Percentiles rank a stretch among this genome's conserved stretches.
These are phyloP conservation scores for Drosophila quinaria DNA, from an alignment of 2,888 invertebrate species.

Conservation along the genomic window DNA sequence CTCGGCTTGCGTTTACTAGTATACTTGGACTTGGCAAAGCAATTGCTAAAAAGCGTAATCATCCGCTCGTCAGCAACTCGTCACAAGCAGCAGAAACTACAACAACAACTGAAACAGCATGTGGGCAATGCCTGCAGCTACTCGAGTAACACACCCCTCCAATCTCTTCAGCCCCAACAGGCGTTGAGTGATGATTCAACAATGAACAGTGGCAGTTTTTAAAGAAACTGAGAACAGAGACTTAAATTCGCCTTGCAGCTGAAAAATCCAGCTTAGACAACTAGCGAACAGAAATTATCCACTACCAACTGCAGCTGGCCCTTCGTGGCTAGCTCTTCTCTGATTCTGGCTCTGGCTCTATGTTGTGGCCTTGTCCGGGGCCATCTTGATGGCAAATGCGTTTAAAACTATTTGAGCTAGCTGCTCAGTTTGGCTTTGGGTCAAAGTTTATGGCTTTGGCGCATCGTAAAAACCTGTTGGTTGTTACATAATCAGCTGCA, in stretches of 20 bases:
- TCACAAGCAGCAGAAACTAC: slow-evolving; percentile 45
- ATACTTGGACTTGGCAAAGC: slow-evolving; percentile 44
- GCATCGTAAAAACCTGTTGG: slow-evolving; percentile 77
- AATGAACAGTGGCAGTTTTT: slow-evolving; percentile 77
- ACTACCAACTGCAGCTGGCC: slow-evolving; percentile 42
- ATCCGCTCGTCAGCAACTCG: slow-evolving; percentile 75
- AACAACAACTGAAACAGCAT: slow-evolving; percentile 42
- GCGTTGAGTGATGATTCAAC: slow-evolving; percentile 74
- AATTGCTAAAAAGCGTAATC: slow-evolving; percentile 77
- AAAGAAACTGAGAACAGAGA: slow-evolving; percentile 28
- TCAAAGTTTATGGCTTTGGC: slow-evolving; percentile 76
- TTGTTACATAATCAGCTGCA: slow-evolving; percentile 58
- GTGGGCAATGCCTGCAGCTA: slow-evolving; percentile 52
- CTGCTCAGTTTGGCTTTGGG: slow-evolving; percentile 74
- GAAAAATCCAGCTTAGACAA: slow-evolving; percentile 29
- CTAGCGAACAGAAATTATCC: not conserved
- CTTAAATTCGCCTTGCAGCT: slow-evolving; percentile 49
- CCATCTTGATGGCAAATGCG: slow-evolving; percentile 53
- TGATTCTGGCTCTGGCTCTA: not conserved
- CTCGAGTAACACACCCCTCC: slow-evolving; percentile 25
- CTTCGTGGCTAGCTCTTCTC: slow-evolving; percentile 16
- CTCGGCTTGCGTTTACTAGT: slow-evolving; percentile 21
- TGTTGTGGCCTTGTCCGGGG: slow-evolving; percentile 19
- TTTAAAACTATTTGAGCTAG: slow-evolving; percentile 78
- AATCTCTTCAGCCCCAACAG: slow-evolving; percentile 1